Evolutionary conservation across 2,797 vertebrate genomes (phyloP).

Genomic region (Rhinogobio ventralis): DNA sequence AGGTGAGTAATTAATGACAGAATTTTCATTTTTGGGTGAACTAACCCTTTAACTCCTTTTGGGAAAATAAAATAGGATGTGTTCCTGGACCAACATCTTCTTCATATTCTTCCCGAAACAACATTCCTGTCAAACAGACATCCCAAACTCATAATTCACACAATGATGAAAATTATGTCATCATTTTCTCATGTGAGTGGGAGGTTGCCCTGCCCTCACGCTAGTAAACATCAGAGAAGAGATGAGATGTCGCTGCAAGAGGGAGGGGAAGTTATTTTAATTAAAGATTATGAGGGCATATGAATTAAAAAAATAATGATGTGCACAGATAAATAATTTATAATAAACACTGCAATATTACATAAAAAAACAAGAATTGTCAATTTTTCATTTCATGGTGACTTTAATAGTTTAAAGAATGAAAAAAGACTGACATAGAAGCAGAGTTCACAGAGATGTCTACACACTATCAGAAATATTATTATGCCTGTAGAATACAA

Average conservation of each 20-base stretch:
- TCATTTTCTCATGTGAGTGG: not conserved
- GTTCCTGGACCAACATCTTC: not conserved
- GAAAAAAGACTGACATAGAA: not conserved
- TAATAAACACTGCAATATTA: not conserved
- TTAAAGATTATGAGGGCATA: not conserved
- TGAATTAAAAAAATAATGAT: not conserved
- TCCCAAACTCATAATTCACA: not conserved
- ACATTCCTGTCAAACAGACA: not conserved
- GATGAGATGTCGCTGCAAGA: not conserved
- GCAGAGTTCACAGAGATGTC: not conserved
- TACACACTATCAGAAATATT: not conserved
- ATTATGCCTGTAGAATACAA: not conserved
- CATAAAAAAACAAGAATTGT: not conserved
- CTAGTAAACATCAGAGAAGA: not conserved
- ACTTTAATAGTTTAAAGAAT: constrained; percentile 12
- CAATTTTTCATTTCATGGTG: not conserved
- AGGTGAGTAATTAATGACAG: too few species aligned
- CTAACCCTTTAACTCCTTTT: too few species aligned
- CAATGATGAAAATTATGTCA: not conserved
- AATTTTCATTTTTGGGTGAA: too few species aligned
- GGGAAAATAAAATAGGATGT: not conserved
- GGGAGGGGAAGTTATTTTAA: not conserved
- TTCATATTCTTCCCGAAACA: not conserved
- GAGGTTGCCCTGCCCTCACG: not conserved
- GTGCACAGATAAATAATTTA: not conserved